phyloP scores from a whole-genome alignment of 2,888 invertebrate species.

The Leucophora obtusa region DNA sequence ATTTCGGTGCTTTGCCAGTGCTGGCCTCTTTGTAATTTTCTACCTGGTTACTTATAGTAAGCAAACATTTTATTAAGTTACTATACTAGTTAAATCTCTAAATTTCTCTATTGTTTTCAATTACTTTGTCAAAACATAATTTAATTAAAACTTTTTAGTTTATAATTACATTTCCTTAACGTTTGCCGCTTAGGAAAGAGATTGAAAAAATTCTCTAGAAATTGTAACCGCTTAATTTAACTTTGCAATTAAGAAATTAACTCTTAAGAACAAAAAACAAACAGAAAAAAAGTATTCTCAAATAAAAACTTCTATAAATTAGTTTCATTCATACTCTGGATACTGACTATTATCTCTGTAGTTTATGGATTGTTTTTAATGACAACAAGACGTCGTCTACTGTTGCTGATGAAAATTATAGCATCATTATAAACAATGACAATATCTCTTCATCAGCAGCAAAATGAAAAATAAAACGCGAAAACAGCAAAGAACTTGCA shows the following conservation, averaged over 20 bases:
- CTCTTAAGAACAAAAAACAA: conserved; percentile 28
- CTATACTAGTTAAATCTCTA: too few species aligned
- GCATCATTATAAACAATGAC: conserved; percentile 58
- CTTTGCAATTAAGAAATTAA: conserved; percentile 64
- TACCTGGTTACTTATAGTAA: too few species aligned
- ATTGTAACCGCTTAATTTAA: conserved; percentile 62
- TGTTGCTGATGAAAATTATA: conserved; percentile 47
- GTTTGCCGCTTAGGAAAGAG: conserved; percentile 30
- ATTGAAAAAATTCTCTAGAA: conserved; percentile 50
- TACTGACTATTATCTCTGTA: conserved; percentile 20
- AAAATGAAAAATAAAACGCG: neutral
- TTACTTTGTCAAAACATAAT: conserved; percentile 28
- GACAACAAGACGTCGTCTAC: conserved; percentile 23
- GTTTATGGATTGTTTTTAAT: conserved; percentile 39
- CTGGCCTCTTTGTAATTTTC: too few species aligned
- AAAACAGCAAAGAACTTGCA: conserved; percentile 15
- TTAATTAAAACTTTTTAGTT: conserved; percentile 33
- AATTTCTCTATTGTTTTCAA: neutral
- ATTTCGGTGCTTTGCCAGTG: too few species aligned
- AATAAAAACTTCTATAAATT: conserved; percentile 46
- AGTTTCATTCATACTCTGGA: conserved; percentile 53
- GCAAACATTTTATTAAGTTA: too few species aligned
- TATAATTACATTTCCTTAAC: conserved; percentile 20
- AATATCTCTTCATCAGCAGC: conserved; percentile 60
- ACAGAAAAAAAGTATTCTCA: neutral